These are phyloP conservation scores for Centropyge bicolor DNA, from an alignment of 2,797 vertebrate species.

Conservation along the genomic window DNA sequence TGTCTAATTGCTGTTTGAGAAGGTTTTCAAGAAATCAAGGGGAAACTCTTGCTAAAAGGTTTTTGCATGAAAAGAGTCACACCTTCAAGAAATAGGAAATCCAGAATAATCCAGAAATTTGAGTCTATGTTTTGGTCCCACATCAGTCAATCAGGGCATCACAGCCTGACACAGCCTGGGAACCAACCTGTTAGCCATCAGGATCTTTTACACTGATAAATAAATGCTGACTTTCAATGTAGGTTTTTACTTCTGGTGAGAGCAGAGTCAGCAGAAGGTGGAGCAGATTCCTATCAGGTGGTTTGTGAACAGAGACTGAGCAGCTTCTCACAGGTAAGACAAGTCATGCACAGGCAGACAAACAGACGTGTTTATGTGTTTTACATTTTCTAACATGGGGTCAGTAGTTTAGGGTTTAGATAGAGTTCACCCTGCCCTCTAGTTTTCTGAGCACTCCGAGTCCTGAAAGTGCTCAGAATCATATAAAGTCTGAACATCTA, in stretches of 20 bases:
- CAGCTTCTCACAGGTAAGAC: constrained; percentile 57
- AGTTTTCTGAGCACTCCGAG: not conserved
- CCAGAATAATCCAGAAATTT: not conserved
- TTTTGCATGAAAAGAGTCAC: not conserved
- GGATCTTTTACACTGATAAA: constrained; percentile 63
- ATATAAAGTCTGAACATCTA: not conserved
- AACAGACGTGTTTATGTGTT: constrained; percentile 8
- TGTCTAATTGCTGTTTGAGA: not conserved
- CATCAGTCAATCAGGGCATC: constrained; percentile 15
- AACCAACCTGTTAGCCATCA: constrained; percentile 36
- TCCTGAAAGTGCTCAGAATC: not conserved
- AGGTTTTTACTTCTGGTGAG: constrained; percentile 16
- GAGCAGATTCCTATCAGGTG: constrained; percentile 57
- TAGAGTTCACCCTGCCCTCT: not conserved
- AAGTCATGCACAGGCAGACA: not conserved
- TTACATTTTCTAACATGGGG: constrained; percentile 9
- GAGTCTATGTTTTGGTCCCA: not conserved
- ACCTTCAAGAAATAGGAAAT: not conserved
- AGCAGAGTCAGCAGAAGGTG: constrained; percentile 53
- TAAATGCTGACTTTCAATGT: constrained; percentile 58
- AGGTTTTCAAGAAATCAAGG: not conserved
- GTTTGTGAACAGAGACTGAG: constrained; percentile 47
- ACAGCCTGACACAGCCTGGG: constrained; percentile 39
- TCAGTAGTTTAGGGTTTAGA: not conserved
- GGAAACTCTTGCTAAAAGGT: not conserved